Base-by-base conservation (phyloP, 2,797 vertebrate genomes). In the Cirrhinus molitorella region DNA sequence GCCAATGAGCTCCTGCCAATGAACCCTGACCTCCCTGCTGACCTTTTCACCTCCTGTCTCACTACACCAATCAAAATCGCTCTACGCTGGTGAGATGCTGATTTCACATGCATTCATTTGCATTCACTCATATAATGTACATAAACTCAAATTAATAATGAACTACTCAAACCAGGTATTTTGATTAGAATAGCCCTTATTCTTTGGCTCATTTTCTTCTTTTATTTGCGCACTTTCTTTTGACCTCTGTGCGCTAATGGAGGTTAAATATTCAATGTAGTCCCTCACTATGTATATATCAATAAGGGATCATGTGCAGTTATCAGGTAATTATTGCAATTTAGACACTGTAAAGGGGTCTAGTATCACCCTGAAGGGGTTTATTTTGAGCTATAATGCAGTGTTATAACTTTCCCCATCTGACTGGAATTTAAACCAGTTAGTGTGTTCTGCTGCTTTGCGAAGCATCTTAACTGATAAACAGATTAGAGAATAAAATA, bases 41-140 rank as follows among this genome's bases (percentile, higher is more conserved):
- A 99, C 94, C 97, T 99, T 17, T 99, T 99, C 95, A 99, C 98
- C 0, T 98, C 98, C 83, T 99, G 98, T 93, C 96, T 99, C 93
- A 99, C 98, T 63, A 99, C 98, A 0, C 98, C 98, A 57, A 99
- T 99, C 94, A 99, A 98, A 92, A 99, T 99, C 0, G 98, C 98
- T 0, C 94, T 99, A 84, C 93, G 98, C 90, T 99, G 98, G 98
- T 99, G 91, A 97, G 84, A 63, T 51, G 45, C 59, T 37, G 43
- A 78, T 43, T 70, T 21, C 51, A 43, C 49, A 40, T n/a, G 7
- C n/a, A 59, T 65, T 25, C 28, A 59, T 5, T 37, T 81, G 59
- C 19, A 37, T 55, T 49, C 19, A 51, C 25, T 51, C 47, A 51
- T 34, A 65, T 21, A 11, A 66, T n/a, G 34, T 40, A 67, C 5